Evolutionary conservation across 2,113 vertebrate genomes (phyloP).

Genomic region (Tupaia tana): DNA sequence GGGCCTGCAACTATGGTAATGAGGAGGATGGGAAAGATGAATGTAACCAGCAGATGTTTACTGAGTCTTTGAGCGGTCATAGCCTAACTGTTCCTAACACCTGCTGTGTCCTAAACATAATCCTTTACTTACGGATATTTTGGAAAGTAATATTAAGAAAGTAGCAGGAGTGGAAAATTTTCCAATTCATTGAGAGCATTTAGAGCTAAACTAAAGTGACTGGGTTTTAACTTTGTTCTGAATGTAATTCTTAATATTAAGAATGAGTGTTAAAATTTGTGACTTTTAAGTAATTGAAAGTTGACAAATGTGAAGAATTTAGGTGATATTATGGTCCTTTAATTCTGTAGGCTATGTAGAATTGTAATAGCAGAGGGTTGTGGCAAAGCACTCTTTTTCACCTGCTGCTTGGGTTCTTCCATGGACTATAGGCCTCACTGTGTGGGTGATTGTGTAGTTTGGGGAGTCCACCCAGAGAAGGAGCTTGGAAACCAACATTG

Average conservation of each 20-base stretch:
- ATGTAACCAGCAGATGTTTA: not conserved
- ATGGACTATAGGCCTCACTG: not conserved
- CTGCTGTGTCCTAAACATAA: not conserved
- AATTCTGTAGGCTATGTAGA: not conserved
- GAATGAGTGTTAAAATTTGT: slow-evolving; percentile 23
- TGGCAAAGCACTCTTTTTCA: not conserved
- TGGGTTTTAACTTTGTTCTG: slow-evolving; percentile 56
- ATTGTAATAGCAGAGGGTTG: not conserved
- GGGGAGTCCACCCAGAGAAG: not conserved
- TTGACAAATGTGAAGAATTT: slow-evolving; percentile 6
- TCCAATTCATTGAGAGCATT: not conserved
- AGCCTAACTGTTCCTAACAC: not conserved
- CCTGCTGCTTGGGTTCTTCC: not conserved
- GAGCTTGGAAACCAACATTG: not conserved
- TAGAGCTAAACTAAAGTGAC: slow-evolving; percentile 34
- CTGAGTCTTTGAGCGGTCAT: not conserved
- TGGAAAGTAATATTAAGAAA: not conserved
- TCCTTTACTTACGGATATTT: slow-evolving; percentile 8
- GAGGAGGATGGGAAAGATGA: slow-evolving; percentile 2
- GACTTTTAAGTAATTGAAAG: slow-evolving; percentile 47
- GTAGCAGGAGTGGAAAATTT: not conserved
- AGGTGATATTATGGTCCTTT: slow-evolving; percentile 6
- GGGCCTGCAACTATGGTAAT: not conserved
- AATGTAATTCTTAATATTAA: slow-evolving; percentile 39
- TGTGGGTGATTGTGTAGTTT: not conserved